phyloP scores from a whole-genome alignment of 35 echinoderm and acorn worm species.

The Apostichopus parvimensis region DNA sequence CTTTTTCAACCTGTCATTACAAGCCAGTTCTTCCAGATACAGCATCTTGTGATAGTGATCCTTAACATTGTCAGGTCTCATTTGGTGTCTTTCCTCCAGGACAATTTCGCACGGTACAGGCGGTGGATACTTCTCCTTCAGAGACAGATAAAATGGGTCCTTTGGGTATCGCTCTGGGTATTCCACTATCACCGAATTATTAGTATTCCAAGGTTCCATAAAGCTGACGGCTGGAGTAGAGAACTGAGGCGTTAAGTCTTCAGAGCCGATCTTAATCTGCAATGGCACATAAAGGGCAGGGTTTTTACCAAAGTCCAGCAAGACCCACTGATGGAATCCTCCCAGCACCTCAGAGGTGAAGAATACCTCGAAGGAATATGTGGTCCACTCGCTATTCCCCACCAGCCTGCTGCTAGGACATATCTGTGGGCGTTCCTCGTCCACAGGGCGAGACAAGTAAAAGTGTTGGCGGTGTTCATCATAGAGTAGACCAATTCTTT shows the following conservation, averaged over 20 bases:
- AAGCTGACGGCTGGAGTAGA: background rate
- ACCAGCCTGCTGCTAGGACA: constrained; percentile 67
- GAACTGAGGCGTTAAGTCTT: constrained; percentile 1
- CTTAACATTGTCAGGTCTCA: constrained; percentile 9
- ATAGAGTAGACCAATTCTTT: constrained; percentile 83
- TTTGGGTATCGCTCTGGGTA: constrained; percentile 1
- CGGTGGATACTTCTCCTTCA: constrained; percentile 32
- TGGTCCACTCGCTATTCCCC: background rate
- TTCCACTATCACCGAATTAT: constrained; percentile 30
- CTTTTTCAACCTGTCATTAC: constrained; percentile 45
- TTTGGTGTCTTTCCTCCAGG: background rate
- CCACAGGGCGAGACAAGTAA: constrained; percentile 64
- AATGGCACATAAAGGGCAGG: constrained; percentile 26
- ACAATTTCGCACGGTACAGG: background rate
- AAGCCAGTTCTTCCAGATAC: constrained; percentile 38
- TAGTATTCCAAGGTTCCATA: background rate
- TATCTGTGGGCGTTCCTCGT: constrained; percentile 76
- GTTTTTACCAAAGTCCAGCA: constrained; percentile 75
- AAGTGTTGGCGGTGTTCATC: constrained; percentile 89
- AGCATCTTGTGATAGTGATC: constrained; percentile 50
- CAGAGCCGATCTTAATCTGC: constrained; percentile 11
- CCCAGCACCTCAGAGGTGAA: constrained; percentile 84
- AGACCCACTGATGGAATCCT: constrained; percentile 84
- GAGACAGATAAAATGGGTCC: background rate
- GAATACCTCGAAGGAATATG: constrained; percentile 52